These are phyloP conservation scores for Eclectus roratus DNA, from an alignment of 2,113 vertebrate genomes.

Conservation along the genomic window DNA sequence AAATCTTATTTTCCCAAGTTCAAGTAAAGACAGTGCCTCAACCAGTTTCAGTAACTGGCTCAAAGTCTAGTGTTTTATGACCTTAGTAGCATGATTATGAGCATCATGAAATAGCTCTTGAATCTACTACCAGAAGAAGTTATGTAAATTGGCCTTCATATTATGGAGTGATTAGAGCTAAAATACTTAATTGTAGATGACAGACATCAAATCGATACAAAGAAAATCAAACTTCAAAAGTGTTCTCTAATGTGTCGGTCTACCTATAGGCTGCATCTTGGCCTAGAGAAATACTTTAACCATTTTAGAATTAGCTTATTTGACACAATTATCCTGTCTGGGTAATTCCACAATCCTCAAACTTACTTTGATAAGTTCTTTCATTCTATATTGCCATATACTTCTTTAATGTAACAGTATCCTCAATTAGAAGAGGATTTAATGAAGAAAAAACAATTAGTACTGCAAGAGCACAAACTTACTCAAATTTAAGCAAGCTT, in stretches of 20 bases:
- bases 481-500: neutral
- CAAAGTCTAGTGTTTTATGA: neutral
- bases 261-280: neutral
- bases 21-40: neutral
- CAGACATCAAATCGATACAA: neutral
- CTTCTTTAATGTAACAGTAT: neutral
- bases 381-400: neutral
- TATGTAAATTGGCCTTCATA: rapidly evolving
- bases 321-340: neutral
- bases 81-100: neutral
- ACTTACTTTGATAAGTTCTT: neutral
- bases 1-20: neutral
- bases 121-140: neutral
- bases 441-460: neutral
- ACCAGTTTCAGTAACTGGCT: neutral
- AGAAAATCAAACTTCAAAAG: neutral
- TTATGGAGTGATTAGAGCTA: neutral
- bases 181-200: neutral
- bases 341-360: neutral
- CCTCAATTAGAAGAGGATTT: neutral
- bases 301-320: neutral
- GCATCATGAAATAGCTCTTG: neutral
- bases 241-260: neutral
- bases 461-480: neutral
- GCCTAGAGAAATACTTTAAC: neutral